phyloP scores from a whole-genome alignment of 1,140 invertebrate genomes.

The Eumeta japonica region DNA sequence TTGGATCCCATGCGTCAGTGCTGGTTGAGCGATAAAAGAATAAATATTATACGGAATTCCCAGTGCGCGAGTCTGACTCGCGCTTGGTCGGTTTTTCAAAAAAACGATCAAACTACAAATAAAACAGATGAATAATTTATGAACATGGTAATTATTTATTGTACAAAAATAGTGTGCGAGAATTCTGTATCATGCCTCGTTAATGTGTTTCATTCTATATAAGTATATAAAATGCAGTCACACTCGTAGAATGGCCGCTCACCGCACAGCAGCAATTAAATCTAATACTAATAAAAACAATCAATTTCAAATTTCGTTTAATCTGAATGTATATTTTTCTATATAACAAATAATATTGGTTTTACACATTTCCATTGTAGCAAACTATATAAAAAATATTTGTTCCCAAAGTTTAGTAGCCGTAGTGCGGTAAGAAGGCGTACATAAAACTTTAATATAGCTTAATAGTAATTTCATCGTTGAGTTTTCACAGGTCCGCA shows the following conservation, averaged over 20 bases:
- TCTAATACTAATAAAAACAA: conserved; percentile 41
- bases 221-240: conserved; percentile 56
- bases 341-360: too few relatives aligned
- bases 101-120: conserved; percentile 21
- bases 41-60: too few relatives aligned
- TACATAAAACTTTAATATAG: too few relatives aligned
- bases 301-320: conserved; percentile 47
- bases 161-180: conserved; percentile 58
- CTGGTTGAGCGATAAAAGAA: too few relatives aligned
- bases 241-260: conserved; percentile 47
- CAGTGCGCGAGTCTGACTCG: not conserved
- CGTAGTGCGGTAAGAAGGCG: too few relatives aligned
- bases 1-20: too few relatives aligned
- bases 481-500: too few relatives aligned
- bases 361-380: too few relatives aligned
- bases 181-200: conserved; percentile 50
- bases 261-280: conserved; percentile 52
- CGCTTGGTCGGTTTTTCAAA: not conserved
- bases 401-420: too few relatives aligned
- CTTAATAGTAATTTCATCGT: too few relatives aligned
- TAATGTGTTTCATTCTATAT: conserved; percentile 45
- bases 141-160: conserved; percentile 56
- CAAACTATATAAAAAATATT: too few relatives aligned
- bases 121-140: conserved; percentile 42
- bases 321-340: too few relatives aligned